These are phyloP conservation scores for Macroglossus sobrinus DNA, from an alignment of 2,113 vertebrate genomes.

Conservation along the genomic window DNA sequence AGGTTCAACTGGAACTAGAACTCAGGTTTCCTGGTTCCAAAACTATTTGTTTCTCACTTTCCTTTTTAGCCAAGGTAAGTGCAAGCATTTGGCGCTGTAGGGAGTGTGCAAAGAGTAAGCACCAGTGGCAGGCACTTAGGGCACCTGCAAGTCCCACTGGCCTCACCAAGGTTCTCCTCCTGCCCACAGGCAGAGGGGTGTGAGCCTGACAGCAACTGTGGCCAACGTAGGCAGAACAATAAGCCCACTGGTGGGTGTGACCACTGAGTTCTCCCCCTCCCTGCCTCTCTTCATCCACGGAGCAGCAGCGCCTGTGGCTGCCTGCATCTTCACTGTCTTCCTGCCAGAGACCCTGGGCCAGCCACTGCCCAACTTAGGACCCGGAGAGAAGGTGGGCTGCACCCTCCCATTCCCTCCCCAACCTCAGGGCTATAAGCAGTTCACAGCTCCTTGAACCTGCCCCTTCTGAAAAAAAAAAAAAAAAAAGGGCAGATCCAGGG, in stretches of 20 bases:
- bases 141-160: background rate
- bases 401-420: background rate
- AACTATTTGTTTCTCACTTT: background rate
- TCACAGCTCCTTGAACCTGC: background rate
- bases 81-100: background rate
- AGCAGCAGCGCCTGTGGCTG: constrained; percentile 79
- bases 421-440: background rate
- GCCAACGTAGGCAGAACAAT: constrained; percentile 86
- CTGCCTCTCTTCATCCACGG: constrained; percentile 87
- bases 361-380: constrained; percentile 84
- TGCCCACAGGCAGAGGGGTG: constrained; percentile 84
- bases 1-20: background rate
- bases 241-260: constrained; percentile 84
- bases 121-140: background rate
- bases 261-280: constrained; percentile 69
- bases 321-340: constrained; percentile 80
- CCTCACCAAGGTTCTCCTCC: background rate
- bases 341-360: constrained; percentile 86
- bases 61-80: background rate
- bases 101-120: background rate
- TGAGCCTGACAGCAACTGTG: constrained; percentile 85
- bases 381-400: constrained; percentile 82
- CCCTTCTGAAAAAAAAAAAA: background rate
- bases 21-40: background rate
- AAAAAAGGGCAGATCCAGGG: background rate